phyloP scores from a whole-genome alignment of 2,888 invertebrate species.

The Tachina fera region DNA sequence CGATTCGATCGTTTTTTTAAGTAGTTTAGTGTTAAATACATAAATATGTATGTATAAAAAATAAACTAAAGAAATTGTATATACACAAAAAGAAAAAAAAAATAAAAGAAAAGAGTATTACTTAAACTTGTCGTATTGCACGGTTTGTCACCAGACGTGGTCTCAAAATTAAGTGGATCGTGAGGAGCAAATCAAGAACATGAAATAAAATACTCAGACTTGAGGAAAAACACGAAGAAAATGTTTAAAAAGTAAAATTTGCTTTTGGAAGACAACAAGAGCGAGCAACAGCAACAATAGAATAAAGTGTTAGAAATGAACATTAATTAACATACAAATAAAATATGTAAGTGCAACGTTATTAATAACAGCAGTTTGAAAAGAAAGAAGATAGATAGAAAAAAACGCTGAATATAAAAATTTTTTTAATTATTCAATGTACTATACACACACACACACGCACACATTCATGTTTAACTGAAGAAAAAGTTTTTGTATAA shows the following conservation, averaged over 20 bases:
- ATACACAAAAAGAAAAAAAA: constrained; percentile 10
- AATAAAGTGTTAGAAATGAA: constrained; percentile 35
- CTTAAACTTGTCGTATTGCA: constrained; percentile 54
- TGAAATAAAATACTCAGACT: constrained; percentile 48
- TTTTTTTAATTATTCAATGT: neutral
- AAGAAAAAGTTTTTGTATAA: neutral
- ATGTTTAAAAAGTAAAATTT: constrained; percentile 26
- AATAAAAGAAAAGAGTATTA: constrained; percentile 16
- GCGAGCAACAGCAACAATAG: constrained; percentile 9
- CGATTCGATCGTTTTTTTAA: constrained; percentile 62
- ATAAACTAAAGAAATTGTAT: constrained; percentile 46
- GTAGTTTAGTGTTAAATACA: constrained; percentile 53
- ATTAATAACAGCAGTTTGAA: constrained; percentile 1
- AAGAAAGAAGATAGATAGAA: neutral
- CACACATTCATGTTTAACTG: neutral
- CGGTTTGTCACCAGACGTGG: constrained; percentile 65
- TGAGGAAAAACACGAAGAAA: constrained; percentile 37
- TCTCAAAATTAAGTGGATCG: constrained; percentile 69
- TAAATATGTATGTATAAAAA: constrained; percentile 6
- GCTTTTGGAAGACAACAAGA: constrained; percentile 28
- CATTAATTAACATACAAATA: constrained; percentile 16
- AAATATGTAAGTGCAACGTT: constrained; percentile 6
- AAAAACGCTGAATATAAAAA: constrained; percentile 1
- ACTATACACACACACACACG: neutral
- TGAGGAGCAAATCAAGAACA: constrained; percentile 66